Percentiles rank a stretch among this genome's conserved stretches.
phyloP scores from a whole-genome alignment of 1,140 invertebrate genomes.

The Papilio machaon region DNA sequence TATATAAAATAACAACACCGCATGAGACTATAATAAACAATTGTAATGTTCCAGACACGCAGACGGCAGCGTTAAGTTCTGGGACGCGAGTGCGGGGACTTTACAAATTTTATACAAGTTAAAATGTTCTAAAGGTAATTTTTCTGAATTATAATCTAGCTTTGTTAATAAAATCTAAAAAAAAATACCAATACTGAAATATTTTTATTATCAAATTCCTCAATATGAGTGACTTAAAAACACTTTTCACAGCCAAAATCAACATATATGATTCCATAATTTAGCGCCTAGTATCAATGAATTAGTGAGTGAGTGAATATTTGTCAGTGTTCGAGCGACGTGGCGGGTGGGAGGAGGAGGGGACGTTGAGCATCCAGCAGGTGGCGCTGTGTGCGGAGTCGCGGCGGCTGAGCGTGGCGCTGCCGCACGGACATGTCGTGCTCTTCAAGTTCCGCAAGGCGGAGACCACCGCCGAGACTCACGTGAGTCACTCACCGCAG shows the following conservation, averaged over 20 bases:
- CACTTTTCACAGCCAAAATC: no score
- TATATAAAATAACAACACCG: no score
- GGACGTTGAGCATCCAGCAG: constrained; percentile 95
- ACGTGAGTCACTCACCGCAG: constrained; percentile 83
- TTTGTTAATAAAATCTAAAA: no score
- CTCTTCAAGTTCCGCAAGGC: constrained; percentile 97
- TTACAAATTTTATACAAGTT: constrained; percentile 97
- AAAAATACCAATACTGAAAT: no score
- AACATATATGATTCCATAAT: no score
- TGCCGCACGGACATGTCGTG: constrained; percentile 95
- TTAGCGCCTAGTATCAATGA: background rate
- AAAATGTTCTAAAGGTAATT: constrained; percentile 93
- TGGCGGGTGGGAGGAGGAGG: constrained; percentile 84
- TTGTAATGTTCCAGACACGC: constrained; percentile 88
- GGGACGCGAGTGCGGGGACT: constrained; percentile 97
- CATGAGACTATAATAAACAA: background rate
- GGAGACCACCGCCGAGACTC: constrained; percentile 92
- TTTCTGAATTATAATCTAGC: background rate
- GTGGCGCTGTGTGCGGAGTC: constrained; percentile 97
- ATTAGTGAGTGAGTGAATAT: background rate
- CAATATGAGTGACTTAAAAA: no score
- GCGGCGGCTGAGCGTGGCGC: constrained; percentile 92
- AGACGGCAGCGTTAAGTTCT: constrained; percentile 98
- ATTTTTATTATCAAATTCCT: no score
- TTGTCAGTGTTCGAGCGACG: constrained; percentile 69